Conservation (phyloP, 1,140 invertebrate genomes). For the Halesus radiatus region DNA sequence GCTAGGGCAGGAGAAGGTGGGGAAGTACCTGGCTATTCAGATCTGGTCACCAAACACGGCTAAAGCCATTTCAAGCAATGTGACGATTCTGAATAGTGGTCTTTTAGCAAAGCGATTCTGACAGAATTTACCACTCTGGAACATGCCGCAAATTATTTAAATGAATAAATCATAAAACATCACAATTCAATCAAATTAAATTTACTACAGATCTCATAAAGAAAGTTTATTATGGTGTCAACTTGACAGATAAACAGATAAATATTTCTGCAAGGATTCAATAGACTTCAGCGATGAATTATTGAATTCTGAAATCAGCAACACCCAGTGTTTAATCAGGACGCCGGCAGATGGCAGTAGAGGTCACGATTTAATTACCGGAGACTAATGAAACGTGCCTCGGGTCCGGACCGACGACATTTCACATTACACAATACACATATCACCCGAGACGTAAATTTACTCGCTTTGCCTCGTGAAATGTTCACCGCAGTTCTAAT, state of each 20-base stretch:
- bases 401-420: background rate
- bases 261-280: too few relatives aligned
- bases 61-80: too few relatives aligned
- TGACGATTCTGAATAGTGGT: too few relatives aligned
- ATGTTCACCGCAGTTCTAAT: background rate
- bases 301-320: background rate
- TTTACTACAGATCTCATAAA: background rate
- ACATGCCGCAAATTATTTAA: too few relatives aligned
- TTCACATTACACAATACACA: background rate
- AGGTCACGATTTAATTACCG: slow-evolving; percentile 19
- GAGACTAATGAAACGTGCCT: slow-evolving; percentile 8
- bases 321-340: background rate
- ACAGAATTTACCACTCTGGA: too few relatives aligned
- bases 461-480: background rate
- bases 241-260: background rate
- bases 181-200: too few relatives aligned
- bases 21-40: too few relatives aligned
- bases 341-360: background rate
- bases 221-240: background rate
- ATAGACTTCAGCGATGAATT: too few relatives aligned
- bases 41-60: too few relatives aligned
- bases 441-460: background rate
- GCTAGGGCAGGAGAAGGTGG: too few relatives aligned
- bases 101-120: too few relatives aligned
- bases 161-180: too few relatives aligned